Conservation (phyloP, 2,113 vertebrate genomes). For the Zosterops lateralis region DNA sequence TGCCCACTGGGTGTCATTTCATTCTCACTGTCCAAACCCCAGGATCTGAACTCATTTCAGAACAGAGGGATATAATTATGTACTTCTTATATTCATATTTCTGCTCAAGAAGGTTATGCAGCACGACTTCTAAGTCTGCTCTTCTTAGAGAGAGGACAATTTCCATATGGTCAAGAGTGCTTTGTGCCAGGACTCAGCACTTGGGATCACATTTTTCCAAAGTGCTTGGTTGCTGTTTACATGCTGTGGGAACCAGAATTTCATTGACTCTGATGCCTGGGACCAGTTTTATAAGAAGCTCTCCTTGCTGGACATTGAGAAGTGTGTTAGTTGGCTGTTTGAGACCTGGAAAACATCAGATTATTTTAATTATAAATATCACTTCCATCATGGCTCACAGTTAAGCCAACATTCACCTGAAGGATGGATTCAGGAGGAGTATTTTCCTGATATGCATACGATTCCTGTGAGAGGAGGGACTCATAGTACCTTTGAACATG, state of each 20-base stretch:
- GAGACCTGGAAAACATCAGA: background rate
- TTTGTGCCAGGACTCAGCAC: background rate
- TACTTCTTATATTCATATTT: background rate
- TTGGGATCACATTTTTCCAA: background rate
- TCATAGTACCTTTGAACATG: background rate
- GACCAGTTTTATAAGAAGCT: background rate
- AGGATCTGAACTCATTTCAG: background rate
- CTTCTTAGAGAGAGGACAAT: background rate
- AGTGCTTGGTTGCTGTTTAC: background rate
- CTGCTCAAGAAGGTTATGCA: background rate
- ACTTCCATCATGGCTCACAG: rapidly evolving
- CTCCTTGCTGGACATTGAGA: background rate
- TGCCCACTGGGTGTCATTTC: background rate
- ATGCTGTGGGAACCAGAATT: background rate
- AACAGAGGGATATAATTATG: background rate
- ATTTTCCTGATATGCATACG: background rate
- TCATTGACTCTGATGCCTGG: background rate
- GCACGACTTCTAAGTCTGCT: background rate
- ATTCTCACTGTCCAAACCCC: background rate
- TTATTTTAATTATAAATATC: background rate
- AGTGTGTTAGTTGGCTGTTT: background rate
- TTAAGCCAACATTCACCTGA: background rate
- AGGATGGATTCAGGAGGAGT: background rate
- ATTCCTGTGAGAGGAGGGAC: background rate
- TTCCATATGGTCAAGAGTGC: background rate